These are phyloP conservation scores for Masticophis lateralis DNA, from an alignment of 2,797 vertebrate species.

Conservation along the genomic window DNA sequence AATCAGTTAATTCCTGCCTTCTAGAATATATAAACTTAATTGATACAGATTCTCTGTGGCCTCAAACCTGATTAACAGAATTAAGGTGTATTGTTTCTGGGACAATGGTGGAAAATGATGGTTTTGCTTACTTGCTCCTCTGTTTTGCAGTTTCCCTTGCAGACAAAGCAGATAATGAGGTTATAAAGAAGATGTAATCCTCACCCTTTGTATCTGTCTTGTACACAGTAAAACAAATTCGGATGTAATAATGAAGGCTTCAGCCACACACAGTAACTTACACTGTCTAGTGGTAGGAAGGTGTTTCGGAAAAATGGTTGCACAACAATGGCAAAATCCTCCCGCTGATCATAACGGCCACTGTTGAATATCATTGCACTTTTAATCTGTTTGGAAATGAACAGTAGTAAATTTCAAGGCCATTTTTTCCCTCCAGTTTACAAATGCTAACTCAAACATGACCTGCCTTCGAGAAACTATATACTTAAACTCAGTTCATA, in stretches of 20 bases:
- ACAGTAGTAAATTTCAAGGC: neutral
- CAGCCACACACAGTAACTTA: slow-evolving; percentile 63
- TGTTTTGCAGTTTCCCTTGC: neutral
- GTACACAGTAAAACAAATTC: neutral
- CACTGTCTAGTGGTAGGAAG: slow-evolving; percentile 74
- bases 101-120: neutral
- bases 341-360: slow-evolving; percentile 71
- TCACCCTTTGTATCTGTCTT: neutral
- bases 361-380: slow-evolving; percentile 63
- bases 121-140: neutral
- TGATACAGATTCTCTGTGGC: neutral
- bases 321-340: slow-evolving; percentile 83
- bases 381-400: slow-evolving; percentile 37
- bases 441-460: neutral
- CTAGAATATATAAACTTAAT: neutral
- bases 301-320: slow-evolving; percentile 87
- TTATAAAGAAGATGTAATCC: neutral
- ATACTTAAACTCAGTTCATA: neutral
- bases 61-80: neutral
- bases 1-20: neutral
- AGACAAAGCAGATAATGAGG: neutral
- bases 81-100: neutral
- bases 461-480: neutral
- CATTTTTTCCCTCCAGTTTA: neutral
- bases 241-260: neutral